A percentile compares a stretch with the other conserved stretches of the same genome.
Evolutionary conservation across 2,888 invertebrate species (phyloP).

Genomic region (Oithona nana): DNA sequence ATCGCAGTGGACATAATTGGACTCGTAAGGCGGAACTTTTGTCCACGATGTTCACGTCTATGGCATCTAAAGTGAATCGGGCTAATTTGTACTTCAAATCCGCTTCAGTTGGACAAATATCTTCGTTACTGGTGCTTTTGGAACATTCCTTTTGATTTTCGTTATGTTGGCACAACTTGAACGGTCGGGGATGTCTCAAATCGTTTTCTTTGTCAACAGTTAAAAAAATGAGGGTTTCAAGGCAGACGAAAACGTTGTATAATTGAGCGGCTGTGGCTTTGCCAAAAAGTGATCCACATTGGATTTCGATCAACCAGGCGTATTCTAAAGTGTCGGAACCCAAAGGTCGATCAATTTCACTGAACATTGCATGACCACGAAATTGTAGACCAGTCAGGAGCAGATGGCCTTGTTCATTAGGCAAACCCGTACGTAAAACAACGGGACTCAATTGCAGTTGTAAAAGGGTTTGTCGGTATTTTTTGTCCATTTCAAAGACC

Average conservation of each 20-base stretch:
- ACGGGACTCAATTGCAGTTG: slow-evolving; percentile 44
- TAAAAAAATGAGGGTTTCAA: slow-evolving; percentile 71
- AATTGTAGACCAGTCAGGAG: slow-evolving; percentile 34
- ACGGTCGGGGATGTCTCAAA: slow-evolving; percentile 56
- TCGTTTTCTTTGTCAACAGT: slow-evolving; percentile 76
- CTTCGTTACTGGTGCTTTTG: neutral
- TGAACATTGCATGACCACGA: slow-evolving; percentile 90
- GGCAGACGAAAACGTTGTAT: slow-evolving; percentile 61
- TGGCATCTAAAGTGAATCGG: slow-evolving; percentile 62
- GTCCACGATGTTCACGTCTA: slow-evolving; percentile 48
- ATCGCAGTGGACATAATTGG: slow-evolving; percentile 58
- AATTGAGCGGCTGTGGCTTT: slow-evolving; percentile 38
- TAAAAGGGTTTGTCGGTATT: slow-evolving; percentile 67
- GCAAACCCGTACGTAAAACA: slow-evolving; percentile 26
- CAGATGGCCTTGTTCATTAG: slow-evolving; percentile 18
- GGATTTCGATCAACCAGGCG: slow-evolving; percentile 87
- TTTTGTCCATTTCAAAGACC: slow-evolving; percentile 93
- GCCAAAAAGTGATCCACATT: slow-evolving; percentile 78
- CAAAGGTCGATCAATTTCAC: slow-evolving; percentile 65
- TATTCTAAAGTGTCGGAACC: slow-evolving; percentile 92
- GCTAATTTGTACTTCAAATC: slow-evolving; percentile 86
- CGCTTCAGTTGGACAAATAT: slow-evolving; percentile 49
- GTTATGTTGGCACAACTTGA: slow-evolving; percentile 60
- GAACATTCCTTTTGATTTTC: slow-evolving; percentile 45
- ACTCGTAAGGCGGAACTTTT: slow-evolving; percentile 20